Conservation (phyloP, 2,113 vertebrate genomes). For the Elanus axillaris region DNA sequence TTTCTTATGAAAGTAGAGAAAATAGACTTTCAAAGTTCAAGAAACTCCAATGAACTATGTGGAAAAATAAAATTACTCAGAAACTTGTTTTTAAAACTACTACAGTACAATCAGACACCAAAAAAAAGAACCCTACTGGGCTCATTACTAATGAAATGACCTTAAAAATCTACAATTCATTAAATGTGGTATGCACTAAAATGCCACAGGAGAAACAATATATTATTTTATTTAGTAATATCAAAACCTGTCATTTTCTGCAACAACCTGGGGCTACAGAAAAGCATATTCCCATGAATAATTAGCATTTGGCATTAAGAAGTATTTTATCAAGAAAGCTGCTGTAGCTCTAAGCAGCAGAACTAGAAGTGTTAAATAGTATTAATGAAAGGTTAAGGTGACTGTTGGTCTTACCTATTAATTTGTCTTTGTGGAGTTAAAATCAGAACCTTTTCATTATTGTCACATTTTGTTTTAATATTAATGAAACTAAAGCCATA, state of each 20-base stretch:
- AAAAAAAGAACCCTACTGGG: neutral
- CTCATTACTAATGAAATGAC: slow-evolving; percentile 10
- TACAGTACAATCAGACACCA: neutral
- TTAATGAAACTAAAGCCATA: neutral
- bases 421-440: neutral
- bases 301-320: slow-evolving; percentile 49
- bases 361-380: neutral
- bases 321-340: slow-evolving; percentile 3
- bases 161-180: slow-evolving; percentile 32
- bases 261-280: neutral
- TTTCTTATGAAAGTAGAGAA: neutral
- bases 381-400: neutral
- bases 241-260: slow-evolving; percentile 25
- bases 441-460: neutral
- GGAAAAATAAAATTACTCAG: neutral
- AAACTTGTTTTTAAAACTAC: neutral
- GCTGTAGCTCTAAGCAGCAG: neutral
- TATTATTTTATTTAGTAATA: slow-evolving; percentile 41
- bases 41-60: neutral
- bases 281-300: neutral
- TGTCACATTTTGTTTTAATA: neutral
- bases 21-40: neutral
- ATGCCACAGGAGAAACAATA: neutral
- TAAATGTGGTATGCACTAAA: neutral
- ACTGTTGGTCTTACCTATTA: neutral